These are phyloP conservation scores for Zaprionus obscuricornis DNA, from an alignment of 2,888 invertebrate species.

Conservation along the genomic window DNA sequence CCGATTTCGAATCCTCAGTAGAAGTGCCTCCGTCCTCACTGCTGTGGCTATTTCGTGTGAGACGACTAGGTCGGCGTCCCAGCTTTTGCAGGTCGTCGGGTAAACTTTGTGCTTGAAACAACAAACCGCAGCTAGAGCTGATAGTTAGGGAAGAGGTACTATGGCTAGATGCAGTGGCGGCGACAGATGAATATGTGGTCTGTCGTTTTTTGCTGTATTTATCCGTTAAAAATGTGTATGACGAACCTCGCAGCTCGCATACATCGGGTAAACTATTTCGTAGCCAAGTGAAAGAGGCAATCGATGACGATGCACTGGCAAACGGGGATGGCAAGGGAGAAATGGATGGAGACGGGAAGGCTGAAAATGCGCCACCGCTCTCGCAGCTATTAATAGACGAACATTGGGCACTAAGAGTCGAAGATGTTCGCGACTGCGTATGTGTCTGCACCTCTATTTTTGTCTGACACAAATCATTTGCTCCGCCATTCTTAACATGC, in stretches of 20 bases:
- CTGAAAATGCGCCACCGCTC: constrained; percentile 67
- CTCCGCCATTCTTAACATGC: constrained; percentile 28
- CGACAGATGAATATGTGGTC: too few relatives aligned
- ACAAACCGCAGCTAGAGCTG: constrained; percentile 30
- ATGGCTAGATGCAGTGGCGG: too few relatives aligned
- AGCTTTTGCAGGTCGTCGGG: constrained; percentile 79
- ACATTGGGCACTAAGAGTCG: constrained; percentile 3
- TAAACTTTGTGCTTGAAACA: constrained; percentile 47
- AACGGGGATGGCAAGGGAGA: constrained; percentile 73
- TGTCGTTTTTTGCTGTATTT: constrained; percentile 21
- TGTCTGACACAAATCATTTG: constrained; percentile 73
- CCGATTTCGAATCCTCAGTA: constrained; percentile 50
- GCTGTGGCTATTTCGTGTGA: constrained; percentile 28
- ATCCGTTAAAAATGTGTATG: constrained; percentile 34
- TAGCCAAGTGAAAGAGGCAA: constrained; percentile 80
- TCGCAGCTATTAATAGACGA: constrained; percentile 73
- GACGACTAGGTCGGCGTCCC: constrained; percentile 44
- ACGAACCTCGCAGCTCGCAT: constrained; percentile 79
- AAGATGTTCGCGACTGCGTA: constrained; percentile 13
- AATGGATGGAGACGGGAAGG: constrained; percentile 71
- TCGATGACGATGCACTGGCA: constrained; percentile 57
- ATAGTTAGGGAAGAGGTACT: constrained; percentile 8
- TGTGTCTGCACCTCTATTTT: constrained; percentile 61
- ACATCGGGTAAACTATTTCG: constrained; percentile 82
- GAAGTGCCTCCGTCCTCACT: constrained; percentile 35